These are phyloP conservation scores for Drosophila bunnanda DNA, from an alignment of 2,888 invertebrate species.

Conservation along the genomic window DNA sequence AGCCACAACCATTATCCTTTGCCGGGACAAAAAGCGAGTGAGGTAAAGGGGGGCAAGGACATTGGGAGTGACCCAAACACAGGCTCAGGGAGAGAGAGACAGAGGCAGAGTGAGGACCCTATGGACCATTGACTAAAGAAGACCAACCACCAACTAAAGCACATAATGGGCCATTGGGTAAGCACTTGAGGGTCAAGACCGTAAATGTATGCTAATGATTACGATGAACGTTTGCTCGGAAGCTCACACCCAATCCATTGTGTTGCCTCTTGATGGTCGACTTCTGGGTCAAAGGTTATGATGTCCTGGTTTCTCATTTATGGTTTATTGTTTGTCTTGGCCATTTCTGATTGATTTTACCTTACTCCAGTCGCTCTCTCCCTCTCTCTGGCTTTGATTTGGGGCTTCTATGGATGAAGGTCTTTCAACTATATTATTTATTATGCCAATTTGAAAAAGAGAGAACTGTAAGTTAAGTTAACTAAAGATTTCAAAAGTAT, in stretches of 20 bases:
- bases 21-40: constrained; percentile 36
- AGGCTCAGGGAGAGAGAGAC: not conserved
- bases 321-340: constrained; percentile 19
- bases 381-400: not conserved
- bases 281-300: constrained; percentile 24
- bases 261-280: constrained; percentile 28
- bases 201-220: constrained; percentile 75
- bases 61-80: constrained; percentile 11
- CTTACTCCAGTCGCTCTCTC: not conserved
- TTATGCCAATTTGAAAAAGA: too few relatives aligned
- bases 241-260: constrained; percentile 4
- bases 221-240: constrained; percentile 59
- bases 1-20: constrained; percentile 68
- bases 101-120: not conserved
- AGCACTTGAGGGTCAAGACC: constrained; percentile 71
- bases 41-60: constrained; percentile 2
- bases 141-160: constrained; percentile 64
- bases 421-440: not conserved
- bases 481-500: not conserved
- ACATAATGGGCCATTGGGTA: constrained; percentile 72
- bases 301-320: constrained; percentile 20
- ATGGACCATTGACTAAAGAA: constrained; percentile 23
- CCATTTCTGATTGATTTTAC: constrained; percentile 19
- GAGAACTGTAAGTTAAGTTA: not conserved
- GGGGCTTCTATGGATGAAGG: not conserved